Evolutionary conservation across 2,888 invertebrate species (phyloP).

Genomic region (Leptopterna dolabrata): DNA sequence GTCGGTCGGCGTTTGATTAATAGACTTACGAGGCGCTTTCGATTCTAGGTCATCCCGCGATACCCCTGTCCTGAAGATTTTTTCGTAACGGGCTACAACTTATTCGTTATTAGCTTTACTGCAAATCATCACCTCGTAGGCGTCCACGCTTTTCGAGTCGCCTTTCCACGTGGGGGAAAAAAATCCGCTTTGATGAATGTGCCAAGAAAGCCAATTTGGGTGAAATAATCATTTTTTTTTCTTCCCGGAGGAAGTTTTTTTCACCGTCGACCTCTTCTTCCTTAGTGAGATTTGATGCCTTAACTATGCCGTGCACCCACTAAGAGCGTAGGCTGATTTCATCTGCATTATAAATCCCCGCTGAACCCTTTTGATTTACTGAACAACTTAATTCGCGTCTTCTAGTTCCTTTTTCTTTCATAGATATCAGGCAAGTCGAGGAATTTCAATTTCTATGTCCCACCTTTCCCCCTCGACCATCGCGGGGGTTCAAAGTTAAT

Average conservation of each 20-base stretch:
- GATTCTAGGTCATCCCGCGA: not conserved
- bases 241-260: not conserved
- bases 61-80: not conserved
- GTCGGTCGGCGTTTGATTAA: not conserved
- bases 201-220: conserved; percentile 12
- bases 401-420: not conserved
- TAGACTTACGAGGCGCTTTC: conserved; percentile 19
- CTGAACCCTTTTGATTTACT: conserved; percentile 29
- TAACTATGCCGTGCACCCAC: not conserved
- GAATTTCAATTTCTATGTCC: conserved; percentile 1
- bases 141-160: conserved; percentile 15
- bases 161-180: not conserved
- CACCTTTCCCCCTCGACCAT: not conserved
- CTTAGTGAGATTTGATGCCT: not conserved
- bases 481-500: not conserved
- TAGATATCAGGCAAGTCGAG: not conserved
- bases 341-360: conserved; percentile 40
- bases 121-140: conserved; percentile 41
- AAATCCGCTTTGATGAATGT: conserved; percentile 16
- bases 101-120: conserved; percentile 34
- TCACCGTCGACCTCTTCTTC: not conserved
- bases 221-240: not conserved
- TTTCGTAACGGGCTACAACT: conserved; percentile 36
- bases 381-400: conserved; percentile 36
- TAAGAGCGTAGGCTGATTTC: conserved; percentile 28